These are phyloP conservation scores for Diorhabda elongata DNA, from an alignment of 1,140 invertebrate genomes.

Conservation along the genomic window DNA sequence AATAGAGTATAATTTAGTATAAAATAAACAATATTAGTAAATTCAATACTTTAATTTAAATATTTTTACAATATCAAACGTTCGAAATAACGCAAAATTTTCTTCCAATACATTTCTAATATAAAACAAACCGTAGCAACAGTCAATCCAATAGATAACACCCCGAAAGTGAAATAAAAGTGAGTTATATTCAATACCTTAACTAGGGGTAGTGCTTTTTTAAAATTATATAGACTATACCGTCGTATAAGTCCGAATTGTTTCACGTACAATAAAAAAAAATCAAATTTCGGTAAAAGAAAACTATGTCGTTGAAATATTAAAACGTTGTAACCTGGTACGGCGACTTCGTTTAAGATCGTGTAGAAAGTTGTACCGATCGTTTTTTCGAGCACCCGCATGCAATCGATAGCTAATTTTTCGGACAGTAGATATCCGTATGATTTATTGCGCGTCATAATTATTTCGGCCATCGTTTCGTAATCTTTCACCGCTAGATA, in stretches of 20 bases:
- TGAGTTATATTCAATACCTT: background rate
- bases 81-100: too few species aligned
- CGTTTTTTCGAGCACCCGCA: background rate
- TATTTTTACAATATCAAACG: too few species aligned
- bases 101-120: background rate
- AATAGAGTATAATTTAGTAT: too few species aligned
- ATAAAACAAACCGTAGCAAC: background rate
- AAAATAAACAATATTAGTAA: too few species aligned
- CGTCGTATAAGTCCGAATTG: background rate
- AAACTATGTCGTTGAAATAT: background rate
- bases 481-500: background rate
- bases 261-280: background rate
- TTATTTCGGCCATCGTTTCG: background rate
- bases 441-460: background rate
- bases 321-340: background rate
- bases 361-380: background rate
- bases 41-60: too few species aligned
- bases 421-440: background rate
- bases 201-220: background rate
- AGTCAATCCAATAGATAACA: background rate
- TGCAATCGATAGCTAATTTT: background rate
- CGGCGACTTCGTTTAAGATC: background rate
- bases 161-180: background rate
- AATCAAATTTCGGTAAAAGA: background rate
- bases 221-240: background rate